Base-by-base conservation (phyloP, 2,888 invertebrate species). In the Thecophora atra region DNA sequence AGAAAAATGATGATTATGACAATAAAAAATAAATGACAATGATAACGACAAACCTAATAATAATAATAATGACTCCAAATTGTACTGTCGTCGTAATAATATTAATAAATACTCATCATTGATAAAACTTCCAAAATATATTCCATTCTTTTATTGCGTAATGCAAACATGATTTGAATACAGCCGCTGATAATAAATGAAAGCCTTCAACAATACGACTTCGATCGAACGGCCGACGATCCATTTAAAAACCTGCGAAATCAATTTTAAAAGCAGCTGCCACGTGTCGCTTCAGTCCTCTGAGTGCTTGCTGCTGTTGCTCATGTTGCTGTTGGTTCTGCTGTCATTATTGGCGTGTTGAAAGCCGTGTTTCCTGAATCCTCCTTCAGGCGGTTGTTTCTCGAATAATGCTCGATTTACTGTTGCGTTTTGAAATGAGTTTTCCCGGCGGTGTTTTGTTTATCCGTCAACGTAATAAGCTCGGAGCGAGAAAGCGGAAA, bases 181-280 rank as follows among this genome's bases (percentile, higher is more conserved):
- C 54, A 54, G 67, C 67, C 67, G 26, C 42, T 42, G 58, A 68
- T 44, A n/a, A n/a, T n/a, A n/a, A n/a, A n/a, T n/a, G n/a, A n/a
- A n/a, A n/a, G n/a, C n/a, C n/a, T n/a, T n/a, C n/a, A n/a, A n/a
- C n/a, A n/a, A n/a, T n/a, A n/a, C n/a, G n/a, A n/a, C n/a, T n/a
- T 3, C 30, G 44, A 4, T 21, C 26, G 37, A 42, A 15, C 5
- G 54, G 26, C n/a, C 7, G 17, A 51, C 42, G 51, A 21, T 8
- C 63, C 17, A 21, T 7, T 58, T 24, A 24, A 47, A 52, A 70
- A 47, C 60, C 44, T 71, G 26, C 44, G 58, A 85, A 85, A 84
- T 85, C 84, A 84, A 85, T 84, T 84, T 85, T 80, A 84, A 84
- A 84, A 85, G 85, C 83, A 84, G 83, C 85, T 84, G 84, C 81